Conservation (phyloP, 2,113 vertebrate species). For the Scytalopus superciliaris region DNA sequence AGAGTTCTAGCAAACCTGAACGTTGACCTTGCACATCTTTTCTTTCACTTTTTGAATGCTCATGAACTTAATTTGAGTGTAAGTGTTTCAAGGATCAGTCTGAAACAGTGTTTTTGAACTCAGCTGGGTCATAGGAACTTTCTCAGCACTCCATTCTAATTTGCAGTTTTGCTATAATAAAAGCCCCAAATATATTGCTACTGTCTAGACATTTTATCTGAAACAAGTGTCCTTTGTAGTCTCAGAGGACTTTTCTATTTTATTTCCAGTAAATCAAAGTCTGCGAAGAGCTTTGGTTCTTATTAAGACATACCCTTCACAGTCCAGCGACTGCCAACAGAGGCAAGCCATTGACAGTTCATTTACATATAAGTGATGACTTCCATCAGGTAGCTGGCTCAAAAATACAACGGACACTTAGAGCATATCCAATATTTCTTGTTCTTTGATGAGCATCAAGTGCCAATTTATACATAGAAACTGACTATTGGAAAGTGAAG, state of each 20-base stretch:
- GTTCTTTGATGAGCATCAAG: slow-evolving; percentile 75
- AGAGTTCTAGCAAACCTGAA: slow-evolving; percentile 39
- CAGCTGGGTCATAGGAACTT: slow-evolving; percentile 77
- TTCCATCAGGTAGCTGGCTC: slow-evolving; percentile 90
- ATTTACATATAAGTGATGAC: slow-evolving; percentile 93
- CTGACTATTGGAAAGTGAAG: slow-evolving; percentile 61
- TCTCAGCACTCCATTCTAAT: slow-evolving; percentile 80
- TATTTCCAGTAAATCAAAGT: slow-evolving; percentile 96
- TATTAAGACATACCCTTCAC: slow-evolving; percentile 95
- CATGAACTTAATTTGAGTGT: slow-evolving; percentile 64
- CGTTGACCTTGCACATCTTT: slow-evolving; percentile 35
- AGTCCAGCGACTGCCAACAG: slow-evolving; percentile 82
- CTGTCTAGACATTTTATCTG: slow-evolving; percentile 88
- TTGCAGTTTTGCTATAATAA: slow-evolving; percentile 85
- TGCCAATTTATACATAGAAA: slow-evolving; percentile 76
- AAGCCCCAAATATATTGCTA: slow-evolving; percentile 84
- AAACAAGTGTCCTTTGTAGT: slow-evolving; percentile 88
- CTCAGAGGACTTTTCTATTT: slow-evolving; percentile 89
- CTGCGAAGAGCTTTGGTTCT: slow-evolving; percentile 83
- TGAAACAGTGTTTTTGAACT: slow-evolving; percentile 75
- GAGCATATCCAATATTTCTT: slow-evolving; percentile 82
- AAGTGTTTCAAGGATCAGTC: slow-evolving; percentile 65
- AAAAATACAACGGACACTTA: slow-evolving; percentile 84
- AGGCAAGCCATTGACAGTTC: slow-evolving; percentile 85
- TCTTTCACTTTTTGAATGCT: slow-evolving; percentile 47